Conservation (phyloP, 2,797 vertebrate species). For the Choloepus didactylus region DNA sequence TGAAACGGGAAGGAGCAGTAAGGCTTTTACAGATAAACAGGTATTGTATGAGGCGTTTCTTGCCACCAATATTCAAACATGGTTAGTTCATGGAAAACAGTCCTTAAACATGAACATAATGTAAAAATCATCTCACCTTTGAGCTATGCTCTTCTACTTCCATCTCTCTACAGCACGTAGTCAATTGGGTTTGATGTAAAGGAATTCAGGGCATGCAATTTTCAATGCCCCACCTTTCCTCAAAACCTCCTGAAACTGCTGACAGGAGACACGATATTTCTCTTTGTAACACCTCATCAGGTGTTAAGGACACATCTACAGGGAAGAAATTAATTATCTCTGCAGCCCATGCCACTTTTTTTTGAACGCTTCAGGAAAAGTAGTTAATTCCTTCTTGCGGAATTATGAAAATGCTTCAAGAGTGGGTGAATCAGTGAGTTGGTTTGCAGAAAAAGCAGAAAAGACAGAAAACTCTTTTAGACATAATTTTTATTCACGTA, state of each 20-base stretch:
- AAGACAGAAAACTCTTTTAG: background rate
- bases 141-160: background rate
- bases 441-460: background rate
- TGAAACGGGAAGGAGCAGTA: background rate
- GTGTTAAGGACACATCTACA: slow-evolving; percentile 44
- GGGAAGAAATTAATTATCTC: slow-evolving; percentile 75
- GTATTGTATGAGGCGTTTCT: background rate
- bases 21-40: background rate
- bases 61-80: background rate
- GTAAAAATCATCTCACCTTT: background rate
- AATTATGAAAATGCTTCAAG: slow-evolving; percentile 46
- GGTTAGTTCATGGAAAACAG: background rate
- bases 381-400: slow-evolving; percentile 41
- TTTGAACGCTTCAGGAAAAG: background rate
- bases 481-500: background rate
- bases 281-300: slow-evolving; percentile 54
- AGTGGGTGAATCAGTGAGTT: background rate
- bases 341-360: background rate
- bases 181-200: background rate
- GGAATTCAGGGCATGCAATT: background rate
- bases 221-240: background rate
- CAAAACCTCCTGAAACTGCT: background rate
- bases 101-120: background rate
- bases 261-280: slow-evolving; percentile 13
- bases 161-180: background rate